phyloP scores from a whole-genome alignment of 2,888 invertebrate species.

The Schrankia costaestrigalis region DNA sequence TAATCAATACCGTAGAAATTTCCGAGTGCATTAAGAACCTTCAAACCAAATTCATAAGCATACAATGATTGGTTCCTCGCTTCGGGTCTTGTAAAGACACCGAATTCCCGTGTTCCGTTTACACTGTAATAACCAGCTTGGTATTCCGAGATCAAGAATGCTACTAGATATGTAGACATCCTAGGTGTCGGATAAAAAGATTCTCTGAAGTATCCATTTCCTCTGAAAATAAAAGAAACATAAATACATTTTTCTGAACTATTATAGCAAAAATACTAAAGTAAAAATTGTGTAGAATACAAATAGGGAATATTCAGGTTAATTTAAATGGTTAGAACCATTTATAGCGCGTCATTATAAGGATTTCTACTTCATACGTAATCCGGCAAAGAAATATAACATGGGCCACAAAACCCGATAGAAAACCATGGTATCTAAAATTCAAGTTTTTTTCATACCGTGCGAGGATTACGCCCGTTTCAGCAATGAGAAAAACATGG shows the following conservation, averaged over 20 bases:
- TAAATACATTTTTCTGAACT: background rate
- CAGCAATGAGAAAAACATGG: no score
- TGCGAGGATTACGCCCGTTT: no score
- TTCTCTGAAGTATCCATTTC: slow-evolving; percentile 82
- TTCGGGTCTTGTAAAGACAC: slow-evolving; percentile 85
- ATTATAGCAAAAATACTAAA: background rate
- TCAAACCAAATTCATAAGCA: slow-evolving; percentile 81
- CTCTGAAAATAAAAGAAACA: slow-evolving; percentile 37
- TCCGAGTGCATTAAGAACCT: slow-evolving; percentile 73
- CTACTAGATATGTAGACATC: slow-evolving; percentile 93
- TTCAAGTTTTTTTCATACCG: no score
- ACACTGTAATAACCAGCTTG: slow-evolving; percentile 48
- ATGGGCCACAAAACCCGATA: no score
- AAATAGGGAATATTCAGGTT: no score
- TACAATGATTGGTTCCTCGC: slow-evolving; percentile 84
- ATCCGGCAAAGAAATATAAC: no score
- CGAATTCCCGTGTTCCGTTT: slow-evolving; percentile 59
- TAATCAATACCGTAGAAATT: slow-evolving; percentile 81
- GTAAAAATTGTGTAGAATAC: no score
- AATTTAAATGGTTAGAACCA: no score
- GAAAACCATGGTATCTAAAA: no score
- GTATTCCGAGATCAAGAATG: slow-evolving; percentile 90
- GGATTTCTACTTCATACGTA: no score
- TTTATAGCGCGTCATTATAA: no score
- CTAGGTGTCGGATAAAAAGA: slow-evolving; percentile 82